Percentiles rank a stretch among this genome's conserved stretches.
phyloP scores from a whole-genome alignment of 2,113 vertebrate species.

The Gymnogyps californianus region DNA sequence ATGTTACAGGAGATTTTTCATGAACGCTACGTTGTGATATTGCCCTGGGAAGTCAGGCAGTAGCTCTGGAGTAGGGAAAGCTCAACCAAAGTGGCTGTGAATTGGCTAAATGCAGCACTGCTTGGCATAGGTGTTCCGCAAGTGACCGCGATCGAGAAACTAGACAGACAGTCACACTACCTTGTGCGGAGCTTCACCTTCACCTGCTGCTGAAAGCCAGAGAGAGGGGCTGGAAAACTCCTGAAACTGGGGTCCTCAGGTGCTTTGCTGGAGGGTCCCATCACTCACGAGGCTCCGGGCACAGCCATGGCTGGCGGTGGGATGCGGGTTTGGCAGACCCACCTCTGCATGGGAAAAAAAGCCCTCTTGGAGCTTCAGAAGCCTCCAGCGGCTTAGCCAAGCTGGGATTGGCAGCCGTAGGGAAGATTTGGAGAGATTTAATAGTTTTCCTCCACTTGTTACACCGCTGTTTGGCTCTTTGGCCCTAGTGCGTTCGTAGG shows the following conservation, averaged over 20 bases:
- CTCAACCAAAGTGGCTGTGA: fast-evolving
- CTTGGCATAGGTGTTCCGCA: background rate
- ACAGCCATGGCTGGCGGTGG: fast-evolving
- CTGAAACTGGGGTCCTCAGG: background rate
- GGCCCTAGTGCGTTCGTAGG: fast-evolving
- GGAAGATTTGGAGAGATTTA: background rate
- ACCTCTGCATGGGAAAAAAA: background rate
- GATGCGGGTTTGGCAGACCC: background rate
- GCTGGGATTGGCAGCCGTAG: background rate
- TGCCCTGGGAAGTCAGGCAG: background rate
- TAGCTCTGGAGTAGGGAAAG: background rate
- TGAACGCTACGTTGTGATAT: fast-evolving
- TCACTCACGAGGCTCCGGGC: fast-evolving
- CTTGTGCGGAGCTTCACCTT: background rate
- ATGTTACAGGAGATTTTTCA: background rate
- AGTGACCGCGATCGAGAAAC: fast-evolving
- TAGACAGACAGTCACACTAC: background rate
- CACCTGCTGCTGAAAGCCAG: background rate
- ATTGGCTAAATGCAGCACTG: background rate
- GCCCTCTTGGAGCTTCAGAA: background rate
- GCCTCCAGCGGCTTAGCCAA: background rate
- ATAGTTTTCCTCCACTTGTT: background rate
- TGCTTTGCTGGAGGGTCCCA: background rate
- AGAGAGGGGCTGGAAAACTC: background rate
- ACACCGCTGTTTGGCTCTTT: background rate